phyloP scores from a whole-genome alignment of 2,888 invertebrate genomes.

The Chorisops tibialis region DNA sequence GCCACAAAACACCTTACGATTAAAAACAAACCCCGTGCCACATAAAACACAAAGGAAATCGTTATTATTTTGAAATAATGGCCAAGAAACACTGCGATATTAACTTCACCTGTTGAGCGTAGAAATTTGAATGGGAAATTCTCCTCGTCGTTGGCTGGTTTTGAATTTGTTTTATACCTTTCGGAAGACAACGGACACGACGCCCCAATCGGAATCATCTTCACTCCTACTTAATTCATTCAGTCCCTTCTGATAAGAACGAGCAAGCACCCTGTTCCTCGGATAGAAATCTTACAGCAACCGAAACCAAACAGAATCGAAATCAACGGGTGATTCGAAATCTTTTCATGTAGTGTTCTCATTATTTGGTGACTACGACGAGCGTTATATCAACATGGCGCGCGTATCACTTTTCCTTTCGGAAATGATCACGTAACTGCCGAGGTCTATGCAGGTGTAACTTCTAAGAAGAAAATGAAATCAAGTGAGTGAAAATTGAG shows the following conservation, averaged over 20 bases:
- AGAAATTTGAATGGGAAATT: neutral
- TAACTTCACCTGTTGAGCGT: conserved; percentile 13
- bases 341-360: neutral
- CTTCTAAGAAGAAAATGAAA: neutral
- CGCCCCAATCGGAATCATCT: neutral
- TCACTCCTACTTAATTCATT: neutral
- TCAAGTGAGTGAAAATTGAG: neutral
- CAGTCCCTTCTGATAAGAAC: no score
- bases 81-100: neutral
- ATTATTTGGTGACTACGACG: neutral
- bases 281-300: no score
- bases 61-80: no score
- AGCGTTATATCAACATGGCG: no score
- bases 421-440: neutral
- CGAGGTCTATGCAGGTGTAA: neutral
- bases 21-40: no score
- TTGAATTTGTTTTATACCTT: conserved; percentile 8
- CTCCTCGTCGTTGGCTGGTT: neutral
- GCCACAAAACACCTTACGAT: neutral
- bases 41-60: no score
- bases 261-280: no score
- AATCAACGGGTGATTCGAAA: neutral
- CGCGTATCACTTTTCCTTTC: neutral
- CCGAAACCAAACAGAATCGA: no score
- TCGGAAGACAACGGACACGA: neutral